Conservation (phyloP, 2,797 vertebrate genomes). For the Notamacropus eugenii region DNA sequence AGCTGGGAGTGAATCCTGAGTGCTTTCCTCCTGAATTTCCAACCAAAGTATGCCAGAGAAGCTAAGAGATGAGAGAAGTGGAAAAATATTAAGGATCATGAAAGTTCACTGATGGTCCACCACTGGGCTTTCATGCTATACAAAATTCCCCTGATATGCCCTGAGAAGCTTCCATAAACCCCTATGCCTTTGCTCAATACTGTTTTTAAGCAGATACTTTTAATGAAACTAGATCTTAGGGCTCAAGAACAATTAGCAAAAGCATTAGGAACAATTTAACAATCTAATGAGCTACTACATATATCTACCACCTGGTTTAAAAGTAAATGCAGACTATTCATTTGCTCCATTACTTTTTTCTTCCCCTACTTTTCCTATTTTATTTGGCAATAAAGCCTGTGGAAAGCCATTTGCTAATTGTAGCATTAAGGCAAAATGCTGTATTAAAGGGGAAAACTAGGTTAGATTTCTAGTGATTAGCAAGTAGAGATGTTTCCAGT, state of each 20-base stretch:
- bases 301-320: conserved; percentile 19
- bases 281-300: neutral
- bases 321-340: neutral
- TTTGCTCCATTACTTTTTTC: neutral
- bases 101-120: neutral
- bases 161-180: neutral
- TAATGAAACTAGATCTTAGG: neutral
- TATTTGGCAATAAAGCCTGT: neutral
- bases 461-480: conserved; percentile 82
- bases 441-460: conserved; percentile 25
- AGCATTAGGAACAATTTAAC: neutral
- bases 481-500: conserved; percentile 87
- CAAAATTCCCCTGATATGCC: neutral
- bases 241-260: neutral
- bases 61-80: neutral
- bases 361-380: conserved; percentile 18
- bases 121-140: neutral
- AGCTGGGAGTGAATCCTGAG: neutral
- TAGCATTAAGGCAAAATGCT: conserved; percentile 35
- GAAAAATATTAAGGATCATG: neutral
- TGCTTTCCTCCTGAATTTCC: neutral
- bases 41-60: neutral
- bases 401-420: conserved; percentile 63
- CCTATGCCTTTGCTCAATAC: neutral
- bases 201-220: neutral